Conservation (phyloP, 2,797 vertebrate genomes). For the Alfaro cultratus region DNA sequence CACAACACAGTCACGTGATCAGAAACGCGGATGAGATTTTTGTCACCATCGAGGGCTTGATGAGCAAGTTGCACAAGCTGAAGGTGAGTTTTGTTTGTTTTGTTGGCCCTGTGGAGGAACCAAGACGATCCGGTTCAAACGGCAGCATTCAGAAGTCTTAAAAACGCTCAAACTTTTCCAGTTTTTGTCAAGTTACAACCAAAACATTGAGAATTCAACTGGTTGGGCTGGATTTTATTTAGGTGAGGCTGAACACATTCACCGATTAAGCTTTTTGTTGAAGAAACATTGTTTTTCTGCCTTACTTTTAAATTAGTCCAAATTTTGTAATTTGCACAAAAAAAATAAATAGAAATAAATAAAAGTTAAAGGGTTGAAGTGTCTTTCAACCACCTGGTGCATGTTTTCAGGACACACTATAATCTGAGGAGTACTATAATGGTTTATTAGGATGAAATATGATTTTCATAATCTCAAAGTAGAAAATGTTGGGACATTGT, state of each 20-base stretch:
- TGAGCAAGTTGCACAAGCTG: slow-evolving; percentile 76
- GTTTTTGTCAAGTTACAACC: not conserved
- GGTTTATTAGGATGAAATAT: not conserved
- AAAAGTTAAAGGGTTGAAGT: not conserved
- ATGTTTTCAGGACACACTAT: not conserved
- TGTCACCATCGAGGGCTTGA: slow-evolving; percentile 78
- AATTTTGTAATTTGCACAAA: not conserved
- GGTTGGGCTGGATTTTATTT: not conserved
- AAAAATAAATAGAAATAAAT: not conserved
- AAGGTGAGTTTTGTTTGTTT: slow-evolving; percentile 59
- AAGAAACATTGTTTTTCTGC: not conserved
- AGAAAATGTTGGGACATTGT: not conserved
- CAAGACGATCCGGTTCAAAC: not conserved
- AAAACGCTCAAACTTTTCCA: not conserved
- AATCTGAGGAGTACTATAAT: not conserved
- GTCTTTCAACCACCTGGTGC: not conserved
- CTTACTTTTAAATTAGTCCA: too few relatives aligned
- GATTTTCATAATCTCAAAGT: not conserved
- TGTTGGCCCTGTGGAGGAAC: not conserved
- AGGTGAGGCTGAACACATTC: not conserved
- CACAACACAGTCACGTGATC: slow-evolving; percentile 65
- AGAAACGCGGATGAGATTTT: slow-evolving; percentile 82
- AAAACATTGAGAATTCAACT: not conserved
- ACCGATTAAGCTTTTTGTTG: not conserved
- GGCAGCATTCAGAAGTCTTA: not conserved